Percentiles rank a stretch among this genome's conserved stretches.
These are phyloP conservation scores for Paratrypauchen microcephalus DNA, from an alignment of 2,797 vertebrate genomes.

Conservation along the genomic window DNA sequence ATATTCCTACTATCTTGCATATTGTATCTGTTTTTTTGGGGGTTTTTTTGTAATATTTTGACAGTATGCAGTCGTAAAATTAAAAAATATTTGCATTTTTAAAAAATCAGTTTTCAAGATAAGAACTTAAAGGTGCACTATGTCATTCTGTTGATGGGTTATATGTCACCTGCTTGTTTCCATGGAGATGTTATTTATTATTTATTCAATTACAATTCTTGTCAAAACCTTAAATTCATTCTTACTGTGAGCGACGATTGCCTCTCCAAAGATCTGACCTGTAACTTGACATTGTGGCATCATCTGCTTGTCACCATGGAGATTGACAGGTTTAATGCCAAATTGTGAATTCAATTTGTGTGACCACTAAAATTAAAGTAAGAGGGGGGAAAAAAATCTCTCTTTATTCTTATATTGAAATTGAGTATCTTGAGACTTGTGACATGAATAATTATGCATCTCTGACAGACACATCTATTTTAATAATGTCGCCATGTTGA, in stretches of 20 bases:
- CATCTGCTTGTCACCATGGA: no score
- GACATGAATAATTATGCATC: not conserved
- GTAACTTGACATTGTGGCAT: not conserved
- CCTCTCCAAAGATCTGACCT: not conserved
- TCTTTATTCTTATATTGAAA: not conserved
- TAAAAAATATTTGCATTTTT: not conserved
- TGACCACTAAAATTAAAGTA: no score
- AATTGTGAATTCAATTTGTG: not conserved
- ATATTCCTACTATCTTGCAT: not conserved
- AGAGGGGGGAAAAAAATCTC: not conserved
- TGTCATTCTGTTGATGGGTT: not conserved
- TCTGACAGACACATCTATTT: not conserved
- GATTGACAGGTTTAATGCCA: not conserved
- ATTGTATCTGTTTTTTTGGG: no score
- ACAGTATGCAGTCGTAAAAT: not conserved
- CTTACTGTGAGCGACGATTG: not conserved
- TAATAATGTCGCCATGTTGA: not conserved
- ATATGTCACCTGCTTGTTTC: not conserved
- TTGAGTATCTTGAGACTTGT: not conserved
- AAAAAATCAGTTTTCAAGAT: not conserved
- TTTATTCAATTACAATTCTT: not conserved
- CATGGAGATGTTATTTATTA: not conserved
- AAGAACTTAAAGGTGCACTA: not conserved
- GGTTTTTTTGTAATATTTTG: not conserved
- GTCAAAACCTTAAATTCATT: not conserved